Percentiles rank a stretch among this genome's conserved stretches.
These are phyloP conservation scores for Menura novaehollandiae DNA, from an alignment of 2,113 vertebrate genomes.

Conservation along the genomic window DNA sequence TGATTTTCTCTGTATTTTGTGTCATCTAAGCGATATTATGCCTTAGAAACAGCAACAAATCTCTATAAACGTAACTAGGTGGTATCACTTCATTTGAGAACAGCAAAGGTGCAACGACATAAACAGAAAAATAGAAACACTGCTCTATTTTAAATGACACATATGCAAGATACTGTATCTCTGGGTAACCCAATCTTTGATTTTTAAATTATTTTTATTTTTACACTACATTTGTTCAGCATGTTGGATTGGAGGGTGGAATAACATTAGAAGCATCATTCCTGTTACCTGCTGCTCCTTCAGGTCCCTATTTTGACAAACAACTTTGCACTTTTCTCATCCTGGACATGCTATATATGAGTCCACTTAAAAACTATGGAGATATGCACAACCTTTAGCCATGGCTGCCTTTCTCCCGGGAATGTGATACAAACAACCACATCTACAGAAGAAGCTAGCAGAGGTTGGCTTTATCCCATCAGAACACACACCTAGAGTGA, in stretches of 20 bases:
- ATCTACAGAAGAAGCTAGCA: background rate
- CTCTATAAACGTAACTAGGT: background rate
- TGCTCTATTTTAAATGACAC: background rate
- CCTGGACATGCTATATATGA: background rate
- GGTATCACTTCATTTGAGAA: background rate
- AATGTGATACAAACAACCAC: background rate
- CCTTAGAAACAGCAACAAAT: background rate
- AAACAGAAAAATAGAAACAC: background rate
- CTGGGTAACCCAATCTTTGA: background rate
- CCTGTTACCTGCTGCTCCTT: background rate
- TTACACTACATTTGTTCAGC: background rate
- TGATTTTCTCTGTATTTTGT: background rate
- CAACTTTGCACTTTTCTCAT: background rate
- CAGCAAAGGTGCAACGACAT: background rate
- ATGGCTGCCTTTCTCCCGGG: background rate
- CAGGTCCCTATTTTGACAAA: background rate
- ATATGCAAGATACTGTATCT: background rate
- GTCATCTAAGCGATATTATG: background rate
- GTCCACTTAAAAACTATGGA: background rate
- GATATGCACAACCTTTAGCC: background rate
- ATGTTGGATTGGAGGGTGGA: background rate
- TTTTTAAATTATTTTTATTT: background rate
- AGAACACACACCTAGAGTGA: background rate
- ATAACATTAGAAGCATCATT: background rate
- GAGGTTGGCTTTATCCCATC: background rate